Conservation (phyloP, 2,797 vertebrate species). For the Pangasius krempfi region DNA sequence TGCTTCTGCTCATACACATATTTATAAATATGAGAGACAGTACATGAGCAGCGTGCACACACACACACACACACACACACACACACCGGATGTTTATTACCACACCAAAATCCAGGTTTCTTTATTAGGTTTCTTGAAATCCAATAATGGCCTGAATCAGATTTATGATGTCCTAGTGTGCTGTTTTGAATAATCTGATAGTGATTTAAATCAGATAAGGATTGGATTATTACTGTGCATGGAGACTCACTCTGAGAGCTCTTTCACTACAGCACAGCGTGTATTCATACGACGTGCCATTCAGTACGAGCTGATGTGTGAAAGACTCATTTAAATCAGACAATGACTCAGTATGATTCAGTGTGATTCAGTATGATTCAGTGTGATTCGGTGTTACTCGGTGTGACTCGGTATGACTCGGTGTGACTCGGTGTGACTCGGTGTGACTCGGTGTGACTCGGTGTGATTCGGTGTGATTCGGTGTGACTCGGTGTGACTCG, state of each 20-base stretch:
- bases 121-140: slow-evolving; percentile 3
- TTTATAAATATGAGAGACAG: neutral
- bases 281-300: neutral
- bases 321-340: neutral
- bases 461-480: too few species aligned
- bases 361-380: neutral
- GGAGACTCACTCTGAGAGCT: neutral
- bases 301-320: neutral
- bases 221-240: neutral
- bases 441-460: too few species aligned
- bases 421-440: too few species aligned
- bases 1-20: neutral
- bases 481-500: too few species aligned
- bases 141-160: neutral
- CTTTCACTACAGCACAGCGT: neutral
- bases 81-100: neutral
- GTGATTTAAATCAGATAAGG: neutral
- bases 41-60: neutral
- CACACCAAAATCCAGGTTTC: neutral
- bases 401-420: neutral
- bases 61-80: neutral
- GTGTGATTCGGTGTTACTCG: neutral
- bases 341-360: neutral
- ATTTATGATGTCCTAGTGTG: neutral
- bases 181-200: slow-evolving; percentile 15